Percentiles rank a stretch among this genome's conserved stretches.
Conservation (phyloP, 2,888 invertebrate genomes). For the Pyrochroa serraticornis region DNA sequence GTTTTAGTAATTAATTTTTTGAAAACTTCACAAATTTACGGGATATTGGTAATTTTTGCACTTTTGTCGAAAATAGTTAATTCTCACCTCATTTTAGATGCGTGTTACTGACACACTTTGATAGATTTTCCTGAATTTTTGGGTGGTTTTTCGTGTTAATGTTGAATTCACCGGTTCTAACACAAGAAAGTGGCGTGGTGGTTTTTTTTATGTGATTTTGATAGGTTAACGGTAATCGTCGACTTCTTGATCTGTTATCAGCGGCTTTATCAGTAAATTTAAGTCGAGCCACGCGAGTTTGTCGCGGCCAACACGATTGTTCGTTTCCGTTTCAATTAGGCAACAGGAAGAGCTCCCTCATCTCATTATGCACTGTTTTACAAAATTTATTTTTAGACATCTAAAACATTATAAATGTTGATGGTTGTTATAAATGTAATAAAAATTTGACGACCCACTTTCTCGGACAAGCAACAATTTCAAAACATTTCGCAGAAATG, state of each 20-base stretch:
- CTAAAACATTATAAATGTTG: slow-evolving; percentile 21
- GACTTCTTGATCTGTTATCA: slow-evolving; percentile 42
- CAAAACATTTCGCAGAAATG: too few relatives aligned
- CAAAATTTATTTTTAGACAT: slow-evolving; percentile 58
- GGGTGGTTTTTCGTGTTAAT: background rate
- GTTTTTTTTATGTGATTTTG: slow-evolving; percentile 7
- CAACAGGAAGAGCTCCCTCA: slow-evolving; percentile 60
- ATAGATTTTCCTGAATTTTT: background rate
- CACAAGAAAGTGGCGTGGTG: slow-evolving; percentile 2
- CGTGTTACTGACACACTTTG: background rate
- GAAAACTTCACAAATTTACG: background rate
- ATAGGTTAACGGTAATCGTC: slow-evolving; percentile 17
- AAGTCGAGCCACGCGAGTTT: slow-evolving; percentile 52
- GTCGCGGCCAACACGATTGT: slow-evolving; percentile 57
- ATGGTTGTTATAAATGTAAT: background rate
- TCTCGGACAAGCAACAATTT: too few relatives aligned
- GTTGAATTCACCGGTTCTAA: background rate
- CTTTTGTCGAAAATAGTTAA: too few relatives aligned
- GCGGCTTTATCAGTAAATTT: slow-evolving; percentile 48
- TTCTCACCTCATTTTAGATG: background rate
- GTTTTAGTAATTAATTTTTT: background rate
- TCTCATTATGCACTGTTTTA: slow-evolving; percentile 60
- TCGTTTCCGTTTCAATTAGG: slow-evolving; percentile 60
- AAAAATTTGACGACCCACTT: too few relatives aligned
- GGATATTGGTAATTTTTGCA: too few relatives aligned